Evolutionary conservation across 2,797 vertebrate species (phyloP).

Genomic region (Pempheris klunzingeri): DNA sequence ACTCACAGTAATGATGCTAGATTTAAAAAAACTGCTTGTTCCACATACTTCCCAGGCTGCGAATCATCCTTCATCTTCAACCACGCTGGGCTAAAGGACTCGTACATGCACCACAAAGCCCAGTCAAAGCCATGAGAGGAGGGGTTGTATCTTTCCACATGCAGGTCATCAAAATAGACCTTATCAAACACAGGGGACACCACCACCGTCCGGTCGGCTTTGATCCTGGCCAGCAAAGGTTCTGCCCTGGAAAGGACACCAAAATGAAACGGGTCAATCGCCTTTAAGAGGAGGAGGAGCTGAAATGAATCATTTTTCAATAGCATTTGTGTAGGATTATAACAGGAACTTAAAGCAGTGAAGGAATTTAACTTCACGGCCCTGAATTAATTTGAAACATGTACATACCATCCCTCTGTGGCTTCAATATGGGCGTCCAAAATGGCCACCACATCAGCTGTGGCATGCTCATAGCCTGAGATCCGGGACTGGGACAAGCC

Average conservation of each 20-base stretch:
- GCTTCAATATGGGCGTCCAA: slow-evolving; percentile 87
- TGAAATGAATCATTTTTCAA: slow-evolving; percentile 48
- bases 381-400: background rate
- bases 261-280: slow-evolving; percentile 11
- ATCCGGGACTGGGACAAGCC: slow-evolving; percentile 80
- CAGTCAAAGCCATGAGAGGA: slow-evolving; percentile 84
- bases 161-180: slow-evolving; percentile 79
- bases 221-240: slow-evolving; percentile 83
- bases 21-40: background rate
- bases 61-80: slow-evolving; percentile 72
- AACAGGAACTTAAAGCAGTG: background rate
- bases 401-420: slow-evolving; percentile 67
- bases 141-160: slow-evolving; percentile 55
- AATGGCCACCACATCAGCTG: slow-evolving; percentile 83
- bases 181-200: slow-evolving; percentile 85
- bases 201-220: slow-evolving; percentile 81
- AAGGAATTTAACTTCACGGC: background rate
- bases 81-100: slow-evolving; percentile 70
- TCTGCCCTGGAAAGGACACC: slow-evolving; percentile 77
- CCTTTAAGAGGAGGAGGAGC: slow-evolving; percentile 1
- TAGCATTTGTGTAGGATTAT: background rate
- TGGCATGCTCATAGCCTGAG: slow-evolving; percentile 79
- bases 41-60: slow-evolving; percentile 81
- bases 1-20: background rate
- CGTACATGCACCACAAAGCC: slow-evolving; percentile 85